These are phyloP conservation scores for Pseudomyrmex cubaensis DNA, from an alignment of 1,140 invertebrate genomes.

Conservation along the genomic window DNA sequence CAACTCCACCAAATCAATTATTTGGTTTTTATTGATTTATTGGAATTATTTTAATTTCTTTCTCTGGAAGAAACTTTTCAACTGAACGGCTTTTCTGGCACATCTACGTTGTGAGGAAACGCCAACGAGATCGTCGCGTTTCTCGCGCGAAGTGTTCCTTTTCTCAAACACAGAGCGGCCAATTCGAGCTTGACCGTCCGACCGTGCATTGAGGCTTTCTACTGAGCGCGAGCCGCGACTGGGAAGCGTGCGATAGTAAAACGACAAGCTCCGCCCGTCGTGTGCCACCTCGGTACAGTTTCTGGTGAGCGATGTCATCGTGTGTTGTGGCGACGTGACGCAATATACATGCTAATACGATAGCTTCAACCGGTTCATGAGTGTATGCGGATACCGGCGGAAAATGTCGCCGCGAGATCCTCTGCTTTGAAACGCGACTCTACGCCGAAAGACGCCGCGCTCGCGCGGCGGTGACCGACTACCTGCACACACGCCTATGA, in stretches of 20 bases:
- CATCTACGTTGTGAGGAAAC: no score
- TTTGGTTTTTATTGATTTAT: no score
- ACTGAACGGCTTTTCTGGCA: no score
- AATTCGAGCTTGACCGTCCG: not conserved
- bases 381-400: constrained; percentile 52
- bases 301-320: constrained; percentile 62
- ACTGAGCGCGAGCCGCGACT: constrained; percentile 22
- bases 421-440: constrained; percentile 36
- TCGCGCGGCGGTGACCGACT: no score
- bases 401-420: constrained; percentile 55
- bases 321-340: constrained; percentile 73
- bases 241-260: constrained; percentile 38
- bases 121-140: constrained; percentile 23
- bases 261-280: constrained; percentile 16
- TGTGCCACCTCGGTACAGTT: constrained; percentile 51
- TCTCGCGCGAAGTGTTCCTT: constrained; percentile 20
- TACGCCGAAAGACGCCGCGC: constrained; percentile 22
- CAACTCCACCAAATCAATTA: no score
- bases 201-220: not conserved
- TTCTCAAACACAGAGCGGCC: constrained; percentile 5
- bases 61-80: no score
- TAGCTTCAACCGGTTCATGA: constrained; percentile 61
- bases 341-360: constrained; percentile 78
- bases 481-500: constrained; percentile 11
- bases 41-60: no score